Conservation (phyloP, 2,797 vertebrate species). For the Chloroceryle inda region DNA sequence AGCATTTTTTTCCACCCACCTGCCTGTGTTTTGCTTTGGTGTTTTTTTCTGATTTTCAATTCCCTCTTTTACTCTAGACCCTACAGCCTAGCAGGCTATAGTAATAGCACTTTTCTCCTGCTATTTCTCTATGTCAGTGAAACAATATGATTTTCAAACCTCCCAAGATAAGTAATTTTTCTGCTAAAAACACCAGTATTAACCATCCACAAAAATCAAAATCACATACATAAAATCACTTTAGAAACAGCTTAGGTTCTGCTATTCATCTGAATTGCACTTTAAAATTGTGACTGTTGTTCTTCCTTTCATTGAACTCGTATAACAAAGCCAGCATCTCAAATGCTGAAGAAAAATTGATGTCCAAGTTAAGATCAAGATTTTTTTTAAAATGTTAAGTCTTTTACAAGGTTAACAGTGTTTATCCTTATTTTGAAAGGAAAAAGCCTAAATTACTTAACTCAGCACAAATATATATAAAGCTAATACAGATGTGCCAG, state of each 20-base stretch:
- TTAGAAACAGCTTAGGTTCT: background rate
- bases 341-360: background rate
- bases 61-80: conserved; percentile 18
- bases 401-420: background rate
- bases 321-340: background rate
- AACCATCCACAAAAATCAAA: background rate
- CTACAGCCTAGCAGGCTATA: conserved; percentile 43
- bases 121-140: conserved; percentile 12
- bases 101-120: background rate
- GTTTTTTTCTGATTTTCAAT: conserved; percentile 48
- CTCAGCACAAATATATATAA: background rate
- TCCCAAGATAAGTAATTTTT: conserved; percentile 14
- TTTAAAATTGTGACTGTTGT: background rate
- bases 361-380: background rate
- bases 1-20: conserved; percentile 40
- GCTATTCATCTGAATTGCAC: background rate
- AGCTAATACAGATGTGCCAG: background rate
- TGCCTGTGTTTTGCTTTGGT: background rate
- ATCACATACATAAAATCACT: background rate
- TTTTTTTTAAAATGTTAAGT: background rate
- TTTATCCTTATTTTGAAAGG: background rate
- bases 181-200: background rate
- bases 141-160: conserved; percentile 35
- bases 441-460: background rate
- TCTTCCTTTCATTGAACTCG: background rate